phyloP scores from a whole-genome alignment of 2,113 vertebrate genomes.

The Sebastes schlegelii region DNA sequence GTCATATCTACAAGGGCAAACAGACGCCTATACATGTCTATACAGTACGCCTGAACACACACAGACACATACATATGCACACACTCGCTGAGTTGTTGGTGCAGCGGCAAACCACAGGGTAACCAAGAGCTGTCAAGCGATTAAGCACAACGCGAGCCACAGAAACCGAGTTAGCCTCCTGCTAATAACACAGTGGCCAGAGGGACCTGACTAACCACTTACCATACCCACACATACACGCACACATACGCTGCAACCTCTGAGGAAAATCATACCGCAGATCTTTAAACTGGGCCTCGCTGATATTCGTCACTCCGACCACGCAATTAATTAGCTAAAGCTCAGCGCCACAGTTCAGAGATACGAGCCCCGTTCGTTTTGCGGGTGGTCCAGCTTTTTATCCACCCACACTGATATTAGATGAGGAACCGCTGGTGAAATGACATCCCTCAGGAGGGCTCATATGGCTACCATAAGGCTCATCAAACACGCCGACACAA shows the following conservation, averaged over 20 bases:
- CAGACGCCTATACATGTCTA: conserved; percentile 23
- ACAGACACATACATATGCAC: conserved; percentile 12
- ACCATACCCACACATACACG: conserved; percentile 9
- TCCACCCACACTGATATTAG: conserved; percentile 31
- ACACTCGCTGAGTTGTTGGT: conserved; percentile 39
- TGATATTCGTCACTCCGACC: conserved; percentile 65
- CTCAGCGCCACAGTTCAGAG: conserved; percentile 37
- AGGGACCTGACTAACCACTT: conserved; percentile 68
- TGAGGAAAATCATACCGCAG: conserved; percentile 58
- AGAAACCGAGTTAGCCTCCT: conserved; percentile 75
- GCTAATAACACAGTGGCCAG: conserved; percentile 75
- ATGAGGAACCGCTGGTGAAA: conserved; percentile 45
- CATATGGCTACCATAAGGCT: conserved; percentile 82
- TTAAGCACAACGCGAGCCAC: conserved; percentile 80
- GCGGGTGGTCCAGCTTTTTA: conserved; percentile 62
- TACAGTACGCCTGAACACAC: conserved; percentile 18
- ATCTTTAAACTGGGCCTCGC: conserved; percentile 55
- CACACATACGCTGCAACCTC: conserved; percentile 33
- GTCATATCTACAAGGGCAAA: conserved; percentile 28
- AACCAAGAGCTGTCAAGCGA: conserved; percentile 77
- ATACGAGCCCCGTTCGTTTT: conserved; percentile 24
- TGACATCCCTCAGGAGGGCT: conserved; percentile 60
- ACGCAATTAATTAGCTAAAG: conserved; percentile 65
- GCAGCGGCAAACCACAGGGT: conserved; percentile 76
- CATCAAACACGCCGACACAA: conserved; percentile 74